Percentiles rank a stretch among this genome's conserved stretches.
phyloP scores from a whole-genome alignment of 2,888 invertebrate genomes.

The Stenurella melanura region DNA sequence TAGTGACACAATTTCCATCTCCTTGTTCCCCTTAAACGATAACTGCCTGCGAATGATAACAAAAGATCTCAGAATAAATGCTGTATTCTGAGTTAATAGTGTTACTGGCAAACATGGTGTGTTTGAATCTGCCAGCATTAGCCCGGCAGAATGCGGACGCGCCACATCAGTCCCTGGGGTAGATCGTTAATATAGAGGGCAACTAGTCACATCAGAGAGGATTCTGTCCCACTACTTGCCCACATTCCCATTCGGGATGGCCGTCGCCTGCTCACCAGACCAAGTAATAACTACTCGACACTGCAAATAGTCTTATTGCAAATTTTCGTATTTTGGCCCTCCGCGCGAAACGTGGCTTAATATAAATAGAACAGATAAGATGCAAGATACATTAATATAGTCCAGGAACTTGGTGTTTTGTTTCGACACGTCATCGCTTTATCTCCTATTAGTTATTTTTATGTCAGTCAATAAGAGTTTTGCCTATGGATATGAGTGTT shows the following conservation, averaged over 20 bases:
- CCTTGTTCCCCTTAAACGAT: slow-evolving; percentile 5
- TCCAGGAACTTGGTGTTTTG: no score
- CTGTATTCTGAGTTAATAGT: slow-evolving; percentile 46
- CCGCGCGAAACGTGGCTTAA: not conserved
- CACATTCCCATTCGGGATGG: slow-evolving; percentile 14
- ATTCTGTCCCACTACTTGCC: slow-evolving; percentile 42
- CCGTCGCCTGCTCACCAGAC: slow-evolving; percentile 30
- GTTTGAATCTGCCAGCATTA: slow-evolving; percentile 41
- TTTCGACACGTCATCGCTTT: no score
- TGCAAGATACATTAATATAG: not conserved
- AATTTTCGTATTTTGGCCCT: not conserved
- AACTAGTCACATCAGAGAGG: slow-evolving; percentile 52
- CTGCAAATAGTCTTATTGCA: slow-evolving; percentile 1
- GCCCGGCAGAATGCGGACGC: slow-evolving; percentile 42
- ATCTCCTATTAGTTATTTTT: no score
- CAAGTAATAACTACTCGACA: slow-evolving; percentile 26
- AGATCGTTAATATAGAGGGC: slow-evolving; percentile 55
- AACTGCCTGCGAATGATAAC: slow-evolving; percentile 38
- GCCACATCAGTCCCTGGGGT: slow-evolving; percentile 51
- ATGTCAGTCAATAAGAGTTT: no score
- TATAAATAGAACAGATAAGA: not conserved
- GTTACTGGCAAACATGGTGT: slow-evolving; percentile 39
- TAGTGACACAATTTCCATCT: slow-evolving; percentile 19
- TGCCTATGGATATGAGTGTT: no score
- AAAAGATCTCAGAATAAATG: slow-evolving; percentile 52